Conservation (phyloP, 2,888 invertebrate species). For the Taphrorychus bicolor region DNA sequence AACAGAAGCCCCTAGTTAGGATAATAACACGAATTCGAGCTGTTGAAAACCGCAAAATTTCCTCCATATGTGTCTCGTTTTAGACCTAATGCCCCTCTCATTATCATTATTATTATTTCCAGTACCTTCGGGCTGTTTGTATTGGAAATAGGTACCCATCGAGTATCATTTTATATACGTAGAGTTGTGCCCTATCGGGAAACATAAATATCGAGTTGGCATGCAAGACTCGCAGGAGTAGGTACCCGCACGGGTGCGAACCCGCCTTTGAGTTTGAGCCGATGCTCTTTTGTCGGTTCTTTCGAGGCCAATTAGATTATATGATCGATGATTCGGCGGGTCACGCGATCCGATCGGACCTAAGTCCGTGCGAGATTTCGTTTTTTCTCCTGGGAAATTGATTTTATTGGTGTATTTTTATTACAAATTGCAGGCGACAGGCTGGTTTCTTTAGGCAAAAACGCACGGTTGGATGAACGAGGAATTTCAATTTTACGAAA, state of each 20-base stretch:
- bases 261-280: conserved; percentile 52
- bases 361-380: conserved; percentile 24
- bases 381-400: conserved; percentile 38
- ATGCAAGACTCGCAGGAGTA: conserved; percentile 36
- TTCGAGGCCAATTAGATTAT: conserved; percentile 58
- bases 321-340: conserved; percentile 55
- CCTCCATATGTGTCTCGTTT: conserved; percentile 8
- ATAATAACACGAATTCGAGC: conserved; percentile 29
- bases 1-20: conserved; percentile 21
- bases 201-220: conserved; percentile 17
- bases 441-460: no score
- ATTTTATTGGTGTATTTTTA: conserved; percentile 38
- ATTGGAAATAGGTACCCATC: neutral
- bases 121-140: neutral
- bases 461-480: neutral
- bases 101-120: neutral
- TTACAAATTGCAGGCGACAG: no score
- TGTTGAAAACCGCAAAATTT: conserved; percentile 27
- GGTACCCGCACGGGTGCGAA: conserved; percentile 52
- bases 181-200: neutral
- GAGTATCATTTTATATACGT: neutral
- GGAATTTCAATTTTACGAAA: neutral
- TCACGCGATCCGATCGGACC: conserved; percentile 52
- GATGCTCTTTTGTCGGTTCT: conserved; percentile 61
- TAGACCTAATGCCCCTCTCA: neutral